Evolutionary conservation across 2,888 invertebrate genomes (phyloP), one percentile per base, ranked within the genome.

Genomic region (Zeuzera pyrina): DNA sequence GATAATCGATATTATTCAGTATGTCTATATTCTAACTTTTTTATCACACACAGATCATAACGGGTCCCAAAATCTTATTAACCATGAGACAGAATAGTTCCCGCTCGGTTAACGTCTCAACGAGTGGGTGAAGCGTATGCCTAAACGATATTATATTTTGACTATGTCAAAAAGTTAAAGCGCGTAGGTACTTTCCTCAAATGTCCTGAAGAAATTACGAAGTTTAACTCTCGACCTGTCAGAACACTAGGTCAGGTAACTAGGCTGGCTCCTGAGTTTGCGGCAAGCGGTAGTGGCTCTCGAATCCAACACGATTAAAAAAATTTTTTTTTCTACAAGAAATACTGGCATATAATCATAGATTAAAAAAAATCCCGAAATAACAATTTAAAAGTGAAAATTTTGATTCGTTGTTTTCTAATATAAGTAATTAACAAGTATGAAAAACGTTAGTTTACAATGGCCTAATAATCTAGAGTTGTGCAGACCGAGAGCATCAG

Each of bases 61-160:
- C 64, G 60, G 70, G 68, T 70, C 69, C 69, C 70, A 63, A 58
- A 61, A 66, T 68, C 64, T 66, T 55, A 54, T 59, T 63, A 70
- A 67, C 56, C 68, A 71, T 71, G 74, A 74, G 72, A 70, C 61
- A 67, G 65, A 68, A 62, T 38, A 64, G 69, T 66, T 61, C 55
- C 62, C 65, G 67, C 66, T 66, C 67, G 57, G 52, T 66, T 64
- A 71, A 68, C 70, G 63, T 70, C 66, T 68, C 64, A 71, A 68
- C 70, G 63, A 71, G 67, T 68, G 73, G 58, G 62, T 63, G 61
- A 71, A 70, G 74, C 76, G 63, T 65, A 70, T 55, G 71, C 72
- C 69, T 73, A 69, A 67, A 71, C 68, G 63, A 63, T 43, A 39
- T 33, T 39, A 38, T 10, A 52, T 44, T 48, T 55, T 59, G 54